Conservation (phyloP, 2,113 vertebrate species). For the pig (Sus scrofa) region T2T-Sscrofa CM000815.6:119335001-119335500, state of each 20-base stretch:
- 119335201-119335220: not conserved
- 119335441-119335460: no score
- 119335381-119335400: no score
- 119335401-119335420: no score
- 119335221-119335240: no score
- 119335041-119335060: not conserved
- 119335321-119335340: no score
- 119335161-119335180: not conserved
- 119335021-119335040: not conserved
- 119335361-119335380: no score
- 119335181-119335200: not conserved
- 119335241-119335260: no score
- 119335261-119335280: no score
- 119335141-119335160: not conserved
- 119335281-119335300: no score
- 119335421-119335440: no score
- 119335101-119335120: not conserved
- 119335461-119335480: not conserved
- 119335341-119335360: no score
- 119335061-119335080: not conserved
- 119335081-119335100: not conserved
- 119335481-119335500: not conserved
- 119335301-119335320: no score
- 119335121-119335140: fast-evolving
- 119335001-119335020: not conserved